phyloP scores from a whole-genome alignment of 2,888 invertebrate species.

The Drosophila emarginata region DNA sequence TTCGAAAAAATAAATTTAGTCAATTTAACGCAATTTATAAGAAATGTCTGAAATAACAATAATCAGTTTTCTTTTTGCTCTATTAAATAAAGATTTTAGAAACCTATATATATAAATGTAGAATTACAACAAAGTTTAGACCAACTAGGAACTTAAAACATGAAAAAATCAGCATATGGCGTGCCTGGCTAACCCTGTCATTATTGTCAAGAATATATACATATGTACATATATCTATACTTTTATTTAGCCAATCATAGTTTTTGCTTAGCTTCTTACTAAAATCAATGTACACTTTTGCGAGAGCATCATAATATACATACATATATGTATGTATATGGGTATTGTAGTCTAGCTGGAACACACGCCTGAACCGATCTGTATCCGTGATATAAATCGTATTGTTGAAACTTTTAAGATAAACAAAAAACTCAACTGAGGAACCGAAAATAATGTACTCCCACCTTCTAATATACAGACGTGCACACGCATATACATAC shows the following conservation, averaged over 20 bases:
- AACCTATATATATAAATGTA: background rate
- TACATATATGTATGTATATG: background rate
- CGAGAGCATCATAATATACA: background rate
- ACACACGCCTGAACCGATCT: conserved; percentile 21
- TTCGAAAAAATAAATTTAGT: no score
- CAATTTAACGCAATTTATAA: no score
- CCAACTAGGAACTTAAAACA: no score
- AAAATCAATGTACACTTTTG: background rate
- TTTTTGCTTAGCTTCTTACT: background rate
- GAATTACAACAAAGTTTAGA: no score
- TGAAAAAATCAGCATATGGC: no score
- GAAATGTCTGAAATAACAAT: no score
- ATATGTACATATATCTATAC: no score
- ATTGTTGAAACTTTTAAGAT: conserved; percentile 65
- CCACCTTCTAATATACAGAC: conserved; percentile 10
- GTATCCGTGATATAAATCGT: conserved; percentile 64
- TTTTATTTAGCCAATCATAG: background rate
- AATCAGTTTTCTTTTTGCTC: no score
- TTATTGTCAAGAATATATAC: no score
- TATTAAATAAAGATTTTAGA: no score
- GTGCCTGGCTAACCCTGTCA: no score
- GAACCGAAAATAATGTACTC: conserved; percentile 6
- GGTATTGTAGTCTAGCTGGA: background rate
- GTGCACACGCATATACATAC: background rate
- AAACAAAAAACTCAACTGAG: conserved; percentile 45